Base-by-base conservation (phyloP, 2,888 invertebrate genomes). In the Ectemnius cavifrons region DNA sequence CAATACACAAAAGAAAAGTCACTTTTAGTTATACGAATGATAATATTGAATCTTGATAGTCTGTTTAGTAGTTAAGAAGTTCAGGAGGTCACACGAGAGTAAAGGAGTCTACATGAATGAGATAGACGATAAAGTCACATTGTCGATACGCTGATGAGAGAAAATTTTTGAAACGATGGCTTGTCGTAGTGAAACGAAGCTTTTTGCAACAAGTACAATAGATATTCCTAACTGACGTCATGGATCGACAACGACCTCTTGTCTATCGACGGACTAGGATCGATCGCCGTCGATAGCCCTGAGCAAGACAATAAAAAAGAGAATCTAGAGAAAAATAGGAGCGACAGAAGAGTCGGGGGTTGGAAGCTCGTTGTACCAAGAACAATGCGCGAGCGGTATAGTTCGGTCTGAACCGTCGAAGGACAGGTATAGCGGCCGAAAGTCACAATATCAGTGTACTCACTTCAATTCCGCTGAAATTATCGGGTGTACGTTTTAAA, bases 181-280 rank as follows among this genome's bases (percentile, higher is more conserved):
- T 59, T 58, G 23, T 23, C 23, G 23, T 23, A 23, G 23, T 23
- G 23, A 23, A 23, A 23, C 3, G 23, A 83, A 73, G 69, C 79
- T 75, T 79, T 77, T 86, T 81, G 87, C 87, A 87, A 88, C 87
- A 88, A 87, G 88, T 87, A 64, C 75, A 73, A 57, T 73, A 85
- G 84, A 85, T 85, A 85, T 85, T 84, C 37, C 11, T 11, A 37
- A 37, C 37, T 37, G 37, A 37, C 37, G 37, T 37, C 37, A 37
- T 37, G 67, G 82, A 81, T 83, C 84, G 84, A 83, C 85, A 80
- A 83, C 80, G 83, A 82, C 85, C 80, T 82, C 83, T 80, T 77
- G 77, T 73, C 74, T 78, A 83, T 85, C 83, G 83, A 83, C 81
- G 78, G 70, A 68, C 71, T 63, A 73, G 79, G 80, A 81, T 83